Conservation (phyloP, 2,113 vertebrate genomes). For the Strix uralensis region DNA sequence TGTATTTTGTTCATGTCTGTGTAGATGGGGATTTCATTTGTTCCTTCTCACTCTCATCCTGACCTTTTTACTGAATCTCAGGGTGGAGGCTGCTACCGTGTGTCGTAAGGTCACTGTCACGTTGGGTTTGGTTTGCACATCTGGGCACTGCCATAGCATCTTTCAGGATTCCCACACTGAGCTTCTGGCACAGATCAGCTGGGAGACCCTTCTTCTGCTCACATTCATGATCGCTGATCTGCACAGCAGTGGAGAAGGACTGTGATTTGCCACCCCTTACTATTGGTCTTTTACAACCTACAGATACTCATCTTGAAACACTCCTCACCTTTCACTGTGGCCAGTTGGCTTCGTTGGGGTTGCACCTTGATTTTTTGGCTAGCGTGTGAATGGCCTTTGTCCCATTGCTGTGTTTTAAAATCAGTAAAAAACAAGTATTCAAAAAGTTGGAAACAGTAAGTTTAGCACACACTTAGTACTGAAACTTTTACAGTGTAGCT, state of each 20-base stretch:
- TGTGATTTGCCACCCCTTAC: background rate
- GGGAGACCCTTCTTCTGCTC: background rate
- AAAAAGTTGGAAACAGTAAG: background rate
- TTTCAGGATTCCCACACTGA: background rate
- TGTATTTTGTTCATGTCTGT: background rate
- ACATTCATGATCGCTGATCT: background rate
- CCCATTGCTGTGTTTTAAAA: background rate
- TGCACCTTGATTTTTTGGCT: background rate
- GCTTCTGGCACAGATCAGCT: background rate
- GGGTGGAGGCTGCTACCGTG: background rate
- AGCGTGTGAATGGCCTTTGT: background rate
- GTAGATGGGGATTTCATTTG: background rate
- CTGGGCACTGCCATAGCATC: background rate
- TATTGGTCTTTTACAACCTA: background rate
- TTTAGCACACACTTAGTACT: background rate
- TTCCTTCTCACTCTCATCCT: background rate
- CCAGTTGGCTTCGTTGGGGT: background rate
- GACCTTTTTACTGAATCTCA: background rate
- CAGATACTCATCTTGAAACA: background rate
- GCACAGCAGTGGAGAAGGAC: background rate
- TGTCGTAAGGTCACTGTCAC: background rate
- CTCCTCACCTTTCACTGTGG: background rate
- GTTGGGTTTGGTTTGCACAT: background rate
- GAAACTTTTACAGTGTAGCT: background rate
- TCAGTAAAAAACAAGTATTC: background rate